These are phyloP conservation scores for Psylliodes chrysocephalus DNA, from an alignment of 2,888 invertebrate species.

Conservation along the genomic window DNA sequence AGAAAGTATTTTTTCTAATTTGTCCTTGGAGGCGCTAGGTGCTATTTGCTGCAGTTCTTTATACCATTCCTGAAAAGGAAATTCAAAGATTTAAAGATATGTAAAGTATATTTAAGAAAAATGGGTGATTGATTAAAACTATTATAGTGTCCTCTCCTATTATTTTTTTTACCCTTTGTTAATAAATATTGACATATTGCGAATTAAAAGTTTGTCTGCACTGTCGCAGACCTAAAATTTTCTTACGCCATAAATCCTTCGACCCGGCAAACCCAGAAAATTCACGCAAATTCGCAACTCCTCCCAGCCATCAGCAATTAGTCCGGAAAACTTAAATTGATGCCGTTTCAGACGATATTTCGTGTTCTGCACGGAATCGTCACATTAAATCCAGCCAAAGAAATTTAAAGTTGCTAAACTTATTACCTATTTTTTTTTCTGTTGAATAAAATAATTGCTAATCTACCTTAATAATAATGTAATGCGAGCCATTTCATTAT, in stretches of 20 bases:
- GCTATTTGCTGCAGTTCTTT: conserved; percentile 64
- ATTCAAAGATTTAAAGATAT: too few relatives aligned
- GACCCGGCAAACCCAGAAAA: not conserved
- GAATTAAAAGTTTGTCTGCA: not conserved
- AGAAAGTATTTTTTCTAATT: conserved; percentile 75
- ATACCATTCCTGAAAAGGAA: conserved; percentile 68
- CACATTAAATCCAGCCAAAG: too few relatives aligned
- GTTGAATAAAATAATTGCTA: too few relatives aligned
- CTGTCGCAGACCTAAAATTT: not conserved
- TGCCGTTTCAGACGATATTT: not conserved
- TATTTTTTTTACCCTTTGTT: too few relatives aligned
- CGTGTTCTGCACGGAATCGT: not conserved
- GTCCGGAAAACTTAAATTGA: conserved; percentile 12
- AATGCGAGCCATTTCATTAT: too few relatives aligned
- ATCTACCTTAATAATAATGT: too few relatives aligned
- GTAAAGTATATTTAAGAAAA: too few relatives aligned
- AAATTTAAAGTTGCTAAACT: too few relatives aligned
- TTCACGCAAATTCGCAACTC: conserved; percentile 32
- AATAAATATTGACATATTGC: too few relatives aligned
- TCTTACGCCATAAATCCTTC: conserved; percentile 2
- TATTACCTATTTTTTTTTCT: too few relatives aligned
- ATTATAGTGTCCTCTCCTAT: too few relatives aligned
- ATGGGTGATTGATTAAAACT: not conserved
- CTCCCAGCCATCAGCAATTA: conserved; percentile 12
- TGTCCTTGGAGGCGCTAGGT: conserved; percentile 67